Percentiles rank a stretch among this genome's conserved stretches.
Evolutionary conservation across 2,113 vertebrate genomes (phyloP).

Genomic region (Atractosteus spatula): DNA sequence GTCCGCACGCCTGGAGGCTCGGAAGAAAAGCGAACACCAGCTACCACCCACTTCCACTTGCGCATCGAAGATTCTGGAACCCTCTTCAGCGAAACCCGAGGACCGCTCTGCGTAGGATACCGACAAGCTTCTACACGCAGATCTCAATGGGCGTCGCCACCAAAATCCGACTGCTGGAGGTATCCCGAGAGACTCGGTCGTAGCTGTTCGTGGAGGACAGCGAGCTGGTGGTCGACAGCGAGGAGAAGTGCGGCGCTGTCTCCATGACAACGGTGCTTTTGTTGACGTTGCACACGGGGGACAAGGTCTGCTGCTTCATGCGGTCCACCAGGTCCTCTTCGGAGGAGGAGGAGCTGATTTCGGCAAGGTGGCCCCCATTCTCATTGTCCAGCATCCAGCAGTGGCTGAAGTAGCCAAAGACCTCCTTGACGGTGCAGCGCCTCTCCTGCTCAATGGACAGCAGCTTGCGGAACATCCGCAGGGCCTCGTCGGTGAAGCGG

Average conservation of each 20-base stretch:
- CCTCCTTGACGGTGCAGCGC: conserved; percentile 75
- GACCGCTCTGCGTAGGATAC: background rate
- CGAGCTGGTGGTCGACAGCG: conserved; percentile 71
- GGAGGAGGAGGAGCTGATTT: conserved; percentile 56
- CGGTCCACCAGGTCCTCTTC: conserved; percentile 69
- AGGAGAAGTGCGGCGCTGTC: conserved; percentile 54
- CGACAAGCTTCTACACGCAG: conserved; percentile 57
- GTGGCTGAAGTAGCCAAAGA: conserved; percentile 72
- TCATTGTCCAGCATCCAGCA: conserved; percentile 74
- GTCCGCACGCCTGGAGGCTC: background rate
- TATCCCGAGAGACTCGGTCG: conserved; percentile 66
- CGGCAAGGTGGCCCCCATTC: conserved; percentile 46
- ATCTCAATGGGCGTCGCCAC: conserved; percentile 77
- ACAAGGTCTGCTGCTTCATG: conserved; percentile 75
- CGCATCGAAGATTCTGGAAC: background rate
- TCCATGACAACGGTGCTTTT: conserved; percentile 55
- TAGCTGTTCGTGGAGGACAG: conserved; percentile 76
- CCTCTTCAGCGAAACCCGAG: background rate
- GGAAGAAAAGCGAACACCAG: background rate
- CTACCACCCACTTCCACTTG: background rate
- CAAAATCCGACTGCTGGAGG: conserved; percentile 62
- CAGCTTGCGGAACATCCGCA: conserved; percentile 76
- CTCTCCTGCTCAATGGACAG: conserved; percentile 71
- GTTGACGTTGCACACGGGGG: conserved; percentile 44
- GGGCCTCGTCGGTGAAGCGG: conserved; percentile 73